Evolutionary conservation across 2,797 vertebrate species (phyloP), one percentile per base, ranked within the genome.

Genomic region (Tauraco hartlaubi): DNA sequence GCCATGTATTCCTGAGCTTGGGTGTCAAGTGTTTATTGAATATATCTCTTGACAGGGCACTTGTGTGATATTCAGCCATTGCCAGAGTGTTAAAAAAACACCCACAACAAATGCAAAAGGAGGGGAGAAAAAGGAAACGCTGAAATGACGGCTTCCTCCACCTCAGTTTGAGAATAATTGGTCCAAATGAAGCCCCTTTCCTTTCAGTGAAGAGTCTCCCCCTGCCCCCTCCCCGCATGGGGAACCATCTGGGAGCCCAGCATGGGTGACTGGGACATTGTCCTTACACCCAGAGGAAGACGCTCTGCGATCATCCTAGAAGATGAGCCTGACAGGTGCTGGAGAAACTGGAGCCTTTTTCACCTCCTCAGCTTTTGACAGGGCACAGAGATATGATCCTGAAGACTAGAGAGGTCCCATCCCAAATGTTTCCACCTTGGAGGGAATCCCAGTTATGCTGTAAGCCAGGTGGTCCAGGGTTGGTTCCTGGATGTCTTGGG

Each of bases 1-100:
- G 98, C 98, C 97, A 98, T 98, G 93, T 97, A 97, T 97, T 97
- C 97, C 95, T 97, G 95, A 97, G 97, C 97, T 97, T 97, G 97
- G 92, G 97, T 98, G 97, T 98, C 97, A 98, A 95, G 94, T 96
- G 97, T 97, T 97, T 97, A 96, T 97, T 72, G 97, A 97, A 97
- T 97, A 98, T 98, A 94, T 96, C 96, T 97, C 96, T 95, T 98
- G 98, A 98, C 98, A 98, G 95, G 94, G 93, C 92, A 96, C 95
- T 97, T 96, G 95, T 96, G 95, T 93, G 96, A 97, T 96, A 97
- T 90, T 94, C 97, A 94, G 79, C 95, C 96, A 92, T 93, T 56
- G 71, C 92, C 85, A 93, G 91, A 69, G 74, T 80, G 86, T 79
- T 96, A 79, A 96, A 93, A 96, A 96, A 91, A 94, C 75, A 89